These are phyloP conservation scores for Vulpes ferrilata DNA, from an alignment of 2,113 vertebrate genomes.

Conservation along the genomic window DNA sequence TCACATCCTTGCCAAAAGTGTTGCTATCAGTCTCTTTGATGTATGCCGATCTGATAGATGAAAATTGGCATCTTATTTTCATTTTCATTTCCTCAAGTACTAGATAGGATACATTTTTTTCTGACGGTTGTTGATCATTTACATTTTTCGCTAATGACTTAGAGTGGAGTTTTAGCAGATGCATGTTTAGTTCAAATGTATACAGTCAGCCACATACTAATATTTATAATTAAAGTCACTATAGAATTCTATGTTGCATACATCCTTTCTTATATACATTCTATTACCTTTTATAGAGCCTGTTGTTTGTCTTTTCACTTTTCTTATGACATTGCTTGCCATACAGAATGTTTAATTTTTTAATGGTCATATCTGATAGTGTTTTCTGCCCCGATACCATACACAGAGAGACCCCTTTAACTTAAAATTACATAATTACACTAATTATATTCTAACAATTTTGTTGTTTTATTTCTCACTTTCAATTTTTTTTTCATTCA, in stretches of 20 bases:
- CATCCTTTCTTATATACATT: conserved; percentile 3
- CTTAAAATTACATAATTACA: neutral
- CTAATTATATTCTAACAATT: neutral
- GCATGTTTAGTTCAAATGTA: neutral
- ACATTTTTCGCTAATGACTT: conserved; percentile 18
- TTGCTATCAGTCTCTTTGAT: neutral
- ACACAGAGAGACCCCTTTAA: neutral
- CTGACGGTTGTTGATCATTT: neutral
- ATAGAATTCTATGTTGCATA: conserved; percentile 3
- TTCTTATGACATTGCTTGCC: neutral
- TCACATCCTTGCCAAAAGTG: neutral
- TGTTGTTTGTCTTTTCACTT: neutral
- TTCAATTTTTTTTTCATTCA: neutral
- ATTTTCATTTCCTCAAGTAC: conserved; percentile 49
- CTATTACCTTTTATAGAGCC: neutral
- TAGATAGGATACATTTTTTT: neutral
- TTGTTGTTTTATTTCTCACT: conserved; percentile 27
- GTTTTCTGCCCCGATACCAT: neutral
- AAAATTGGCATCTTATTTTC: neutral
- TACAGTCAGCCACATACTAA: neutral
- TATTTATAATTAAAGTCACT: neutral
- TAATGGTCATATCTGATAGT: neutral
- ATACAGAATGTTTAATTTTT: neutral
- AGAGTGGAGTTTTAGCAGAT: neutral
- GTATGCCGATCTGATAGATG: neutral